Percentiles rank a stretch among this genome's conserved stretches.
Conservation (phyloP, 2,888 invertebrate species). For the Caenorhabditis drosophilae region DNA sequence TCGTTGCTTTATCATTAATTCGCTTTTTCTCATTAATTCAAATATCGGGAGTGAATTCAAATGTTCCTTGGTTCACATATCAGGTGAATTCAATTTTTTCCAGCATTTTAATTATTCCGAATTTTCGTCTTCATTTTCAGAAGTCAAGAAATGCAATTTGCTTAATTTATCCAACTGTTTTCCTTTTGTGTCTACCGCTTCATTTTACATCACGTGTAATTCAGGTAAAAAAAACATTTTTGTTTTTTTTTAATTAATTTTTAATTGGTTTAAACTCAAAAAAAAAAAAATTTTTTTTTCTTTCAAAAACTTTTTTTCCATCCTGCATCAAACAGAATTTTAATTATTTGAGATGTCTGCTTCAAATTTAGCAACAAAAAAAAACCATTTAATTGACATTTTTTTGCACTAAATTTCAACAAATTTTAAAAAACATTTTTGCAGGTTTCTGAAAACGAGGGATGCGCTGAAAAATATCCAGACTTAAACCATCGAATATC, state of each 20-base stretch:
- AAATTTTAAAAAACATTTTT: too few relatives aligned
- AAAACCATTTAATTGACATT: not conserved
- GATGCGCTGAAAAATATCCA: conserved; percentile 51
- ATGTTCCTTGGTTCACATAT: conserved; percentile 60
- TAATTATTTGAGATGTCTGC: not conserved
- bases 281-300: not conserved
- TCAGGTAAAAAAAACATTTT: conserved; percentile 21
- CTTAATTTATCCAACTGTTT: conserved; percentile 54
- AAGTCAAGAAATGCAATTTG: conserved; percentile 49
- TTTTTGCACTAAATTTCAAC: too few relatives aligned
- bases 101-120: conserved; percentile 2
- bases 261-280: too few relatives aligned
- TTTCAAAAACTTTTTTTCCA: too few relatives aligned
- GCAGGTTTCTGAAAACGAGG: conserved; percentile 53
- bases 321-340: not conserved
- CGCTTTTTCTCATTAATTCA: conserved; percentile 56
- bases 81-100: conserved; percentile 34
- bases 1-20: conserved; percentile 64
- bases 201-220: conserved; percentile 60
- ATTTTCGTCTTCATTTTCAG: too few relatives aligned
- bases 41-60: conserved; percentile 51
- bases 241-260: not conserved
- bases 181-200: conserved; percentile 57
- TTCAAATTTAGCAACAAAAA: too few relatives aligned
- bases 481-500: conserved; percentile 37